A percentile compares a stretch with the other conserved stretches of the same genome.
Conservation (phyloP, 2,113 vertebrate species). For the Myotis yumanensis region DNA sequence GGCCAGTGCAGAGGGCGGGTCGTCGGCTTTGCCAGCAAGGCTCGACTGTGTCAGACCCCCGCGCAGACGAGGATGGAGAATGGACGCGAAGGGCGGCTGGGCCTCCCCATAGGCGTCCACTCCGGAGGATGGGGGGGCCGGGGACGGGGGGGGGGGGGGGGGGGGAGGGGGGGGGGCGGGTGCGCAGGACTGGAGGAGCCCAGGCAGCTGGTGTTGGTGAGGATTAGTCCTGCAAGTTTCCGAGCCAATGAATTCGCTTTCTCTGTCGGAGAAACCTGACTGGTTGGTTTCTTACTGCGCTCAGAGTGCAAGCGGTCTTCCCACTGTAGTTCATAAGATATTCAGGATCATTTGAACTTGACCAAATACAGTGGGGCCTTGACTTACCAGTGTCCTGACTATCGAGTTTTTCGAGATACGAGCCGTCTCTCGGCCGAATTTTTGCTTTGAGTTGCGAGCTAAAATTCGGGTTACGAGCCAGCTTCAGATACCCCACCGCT, state of each 20-base stretch:
- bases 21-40: neutral
- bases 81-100: neutral
- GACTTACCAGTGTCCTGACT: too few relatives aligned
- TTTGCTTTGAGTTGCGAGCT: too few relatives aligned
- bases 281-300: neutral
- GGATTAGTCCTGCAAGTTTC: neutral
- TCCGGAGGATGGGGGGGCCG: neutral
- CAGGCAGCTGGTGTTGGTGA: neutral
- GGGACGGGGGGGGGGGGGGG: too few relatives aligned
- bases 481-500: too few relatives aligned
- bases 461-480: too few relatives aligned
- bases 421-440: too few relatives aligned
- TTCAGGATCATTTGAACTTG: neutral
- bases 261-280: neutral
- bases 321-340: neutral
- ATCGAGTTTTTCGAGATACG: too few relatives aligned
- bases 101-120: neutral
- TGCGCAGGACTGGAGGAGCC: neutral
- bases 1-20: too few relatives aligned
- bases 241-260: neutral
- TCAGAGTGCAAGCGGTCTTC: neutral
- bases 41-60: neutral
- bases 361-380: neutral
- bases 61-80: neutral
- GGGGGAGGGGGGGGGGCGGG: too few relatives aligned